Evolutionary conservation across 2,888 invertebrate species (phyloP).

Genomic region (Heliothis peltigera): DNA sequence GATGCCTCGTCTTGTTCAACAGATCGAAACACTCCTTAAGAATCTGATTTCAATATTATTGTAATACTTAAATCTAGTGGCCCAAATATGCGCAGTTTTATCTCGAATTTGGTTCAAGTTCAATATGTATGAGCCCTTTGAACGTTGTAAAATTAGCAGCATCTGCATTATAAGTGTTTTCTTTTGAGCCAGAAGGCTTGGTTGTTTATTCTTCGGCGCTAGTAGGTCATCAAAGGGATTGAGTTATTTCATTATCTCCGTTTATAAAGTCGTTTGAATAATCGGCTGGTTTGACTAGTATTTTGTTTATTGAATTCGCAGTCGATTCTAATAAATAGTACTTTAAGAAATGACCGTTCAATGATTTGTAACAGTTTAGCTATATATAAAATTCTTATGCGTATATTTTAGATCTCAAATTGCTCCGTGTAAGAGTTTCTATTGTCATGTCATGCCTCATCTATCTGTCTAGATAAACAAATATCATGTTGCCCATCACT

Average conservation of each 20-base stretch:
- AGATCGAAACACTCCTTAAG: not conserved
- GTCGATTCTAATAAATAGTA: not conserved
- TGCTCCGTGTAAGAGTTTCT: not conserved
- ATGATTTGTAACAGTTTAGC: not conserved
- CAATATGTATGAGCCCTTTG: constrained; percentile 56
- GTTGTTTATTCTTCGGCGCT: constrained; percentile 42
- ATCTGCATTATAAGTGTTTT: constrained; percentile 51
- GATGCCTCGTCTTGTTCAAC: not conserved
- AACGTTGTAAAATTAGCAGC: constrained; percentile 58
- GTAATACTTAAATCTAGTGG: constrained; percentile 28
- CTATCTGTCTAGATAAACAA: constrained; percentile 1
- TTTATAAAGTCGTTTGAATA: not conserved
- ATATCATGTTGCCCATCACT: constrained; percentile 1
- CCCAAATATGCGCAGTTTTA: constrained; percentile 53
- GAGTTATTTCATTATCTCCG: constrained; percentile 26
- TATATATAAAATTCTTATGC: not conserved
- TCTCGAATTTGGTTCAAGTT: constrained; percentile 60
- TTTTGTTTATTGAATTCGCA: not conserved
- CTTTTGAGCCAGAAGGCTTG: constrained; percentile 42
- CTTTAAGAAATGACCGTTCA: too few relatives aligned
- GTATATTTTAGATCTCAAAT: not conserved
- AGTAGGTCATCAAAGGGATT: constrained; percentile 37
- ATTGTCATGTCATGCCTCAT: constrained; percentile 1
- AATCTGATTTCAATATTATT: constrained; percentile 1
- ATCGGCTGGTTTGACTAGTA: not conserved